Evolutionary conservation across 2,797 vertebrate species (phyloP), one percentile per base, ranked within the genome.

Genomic region (Peromyscus melanophrys): DNA sequence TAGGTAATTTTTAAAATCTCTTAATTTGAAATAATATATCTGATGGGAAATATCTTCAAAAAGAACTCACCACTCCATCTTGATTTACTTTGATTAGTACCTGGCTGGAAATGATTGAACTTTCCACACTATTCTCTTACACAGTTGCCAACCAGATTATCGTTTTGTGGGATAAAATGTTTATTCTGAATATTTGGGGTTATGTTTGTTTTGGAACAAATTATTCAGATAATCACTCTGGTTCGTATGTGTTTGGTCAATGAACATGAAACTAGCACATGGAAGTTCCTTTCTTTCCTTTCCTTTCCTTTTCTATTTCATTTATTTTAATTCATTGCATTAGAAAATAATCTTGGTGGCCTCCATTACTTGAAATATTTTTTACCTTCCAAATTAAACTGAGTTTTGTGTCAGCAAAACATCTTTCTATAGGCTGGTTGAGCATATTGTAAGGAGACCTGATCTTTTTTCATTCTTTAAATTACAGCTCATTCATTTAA

Each of bases 401-500:
- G 96, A 96, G 65, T 3, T 43, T 98, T 96, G 69, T 98, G 95
- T 98, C 97, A 98, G 71, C 96, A 97, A 97, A 98, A 97, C 96
- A 95, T 91, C 90, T 94, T 77, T 73, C 82, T 93, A 96, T 97
- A 95, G 95, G 92, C 86, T 98, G 98, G 98, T 98, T 98, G 97
- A 97, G 96, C 97, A 98, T 97, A 98, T 97, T 98, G 96, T 97
- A 98, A 96, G 96, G 89, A 96, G 82, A 96, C 92, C 96, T 98
- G 96, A 97, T 98, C 86, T 96, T 98, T 98, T 98, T 97, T 97
- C 98, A 97, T 98, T 98, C 98, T 98, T 98, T 98, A 99, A 98
- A 98, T 99, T 98, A 98, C 98, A 98, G 92, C 96, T 98, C 98
- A 98, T 99, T 98, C 98, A 98, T 98, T 98, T 98, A 98, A 99